Conservation (phyloP, 2,888 invertebrate genomes). For the Erebia palarica region DNA sequence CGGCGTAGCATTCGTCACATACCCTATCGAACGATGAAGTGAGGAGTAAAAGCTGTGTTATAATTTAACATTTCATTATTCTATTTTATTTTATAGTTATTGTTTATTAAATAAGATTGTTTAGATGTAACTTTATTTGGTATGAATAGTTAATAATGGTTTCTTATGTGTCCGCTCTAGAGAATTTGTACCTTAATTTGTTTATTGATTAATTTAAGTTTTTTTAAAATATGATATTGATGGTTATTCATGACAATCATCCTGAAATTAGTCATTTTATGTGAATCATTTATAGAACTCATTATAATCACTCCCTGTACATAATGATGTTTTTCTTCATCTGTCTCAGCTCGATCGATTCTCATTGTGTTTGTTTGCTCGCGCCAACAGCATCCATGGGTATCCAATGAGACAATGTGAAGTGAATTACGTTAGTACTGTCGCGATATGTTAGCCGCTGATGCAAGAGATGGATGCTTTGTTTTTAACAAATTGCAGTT, state of each 20-base stretch:
- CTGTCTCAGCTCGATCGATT: constrained; percentile 66
- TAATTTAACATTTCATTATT: constrained; percentile 81
- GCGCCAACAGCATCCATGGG: constrained; percentile 74
- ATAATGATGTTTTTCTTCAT: constrained; percentile 58
- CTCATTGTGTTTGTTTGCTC: constrained; percentile 75
- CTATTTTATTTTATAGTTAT: constrained; percentile 81
- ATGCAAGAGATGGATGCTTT: constrained; percentile 49
- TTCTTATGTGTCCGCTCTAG: constrained; percentile 71
- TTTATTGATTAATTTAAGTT: constrained; percentile 70
- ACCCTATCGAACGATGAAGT: constrained; percentile 66
- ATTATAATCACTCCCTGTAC: constrained; percentile 55
- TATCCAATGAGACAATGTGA: constrained; percentile 52
- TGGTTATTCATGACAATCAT: constrained; percentile 77
- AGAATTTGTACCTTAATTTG: constrained; percentile 79
- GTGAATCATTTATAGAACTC: constrained; percentile 48
- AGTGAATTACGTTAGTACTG: constrained; percentile 45
- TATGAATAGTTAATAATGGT: constrained; percentile 72
- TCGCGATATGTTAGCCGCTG: constrained; percentile 39
- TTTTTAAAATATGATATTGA: constrained; percentile 73
- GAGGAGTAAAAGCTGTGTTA: constrained; percentile 79
- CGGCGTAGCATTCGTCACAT: constrained; percentile 70
- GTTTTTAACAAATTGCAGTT: constrained; percentile 57
- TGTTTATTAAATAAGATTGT: constrained; percentile 75
- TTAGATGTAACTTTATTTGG: constrained; percentile 81
- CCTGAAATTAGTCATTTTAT: constrained; percentile 55